A percentile compares a stretch with the other conserved stretches of the same genome.
These are phyloP conservation scores for Apis florea DNA, from an alignment of 1,140 invertebrate species.

Conservation along the genomic window DNA sequence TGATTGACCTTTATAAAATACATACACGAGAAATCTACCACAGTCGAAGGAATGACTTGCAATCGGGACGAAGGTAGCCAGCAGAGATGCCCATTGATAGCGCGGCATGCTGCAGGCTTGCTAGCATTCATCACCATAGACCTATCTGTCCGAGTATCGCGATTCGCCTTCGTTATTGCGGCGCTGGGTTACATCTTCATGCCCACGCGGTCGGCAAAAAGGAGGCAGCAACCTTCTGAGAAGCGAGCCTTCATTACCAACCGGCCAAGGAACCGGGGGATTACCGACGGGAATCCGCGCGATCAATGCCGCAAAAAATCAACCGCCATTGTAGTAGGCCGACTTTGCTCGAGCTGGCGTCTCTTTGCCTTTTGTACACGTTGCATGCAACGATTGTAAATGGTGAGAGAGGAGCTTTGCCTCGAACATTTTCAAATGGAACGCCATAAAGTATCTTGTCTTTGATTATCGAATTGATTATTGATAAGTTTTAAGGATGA, in stretches of 20 bases:
- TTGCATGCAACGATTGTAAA: background rate
- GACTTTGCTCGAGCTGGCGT: background rate
- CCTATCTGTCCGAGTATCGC: slow-evolving; percentile 62
- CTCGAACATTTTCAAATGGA: background rate
- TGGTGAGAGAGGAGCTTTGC: background rate
- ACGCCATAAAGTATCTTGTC: background rate
- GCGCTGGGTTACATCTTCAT: slow-evolving; percentile 62
- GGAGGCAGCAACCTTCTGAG: background rate
- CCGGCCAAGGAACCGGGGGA: slow-evolving; percentile 15
- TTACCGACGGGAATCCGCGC: slow-evolving; percentile 38
- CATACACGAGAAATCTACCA: background rate
- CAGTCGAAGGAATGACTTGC: slow-evolving; percentile 60
- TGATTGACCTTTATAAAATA: too few relatives aligned
- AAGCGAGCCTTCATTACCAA: slow-evolving; percentile 45
- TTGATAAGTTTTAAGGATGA: background rate
- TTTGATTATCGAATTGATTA: background rate
- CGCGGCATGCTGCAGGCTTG: slow-evolving; percentile 51
- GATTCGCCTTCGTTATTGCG: slow-evolving; percentile 63
- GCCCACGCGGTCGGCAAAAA: slow-evolving; percentile 41
- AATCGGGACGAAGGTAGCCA: slow-evolving; percentile 50
- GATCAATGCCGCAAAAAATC: slow-evolving; percentile 41
- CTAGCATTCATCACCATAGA: slow-evolving; percentile 65
- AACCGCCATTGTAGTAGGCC: slow-evolving; percentile 12
- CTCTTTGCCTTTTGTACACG: background rate
- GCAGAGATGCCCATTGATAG: slow-evolving; percentile 64